Conservation (phyloP, 2,888 invertebrate genomes). For the Ligdia adustata region DNA sequence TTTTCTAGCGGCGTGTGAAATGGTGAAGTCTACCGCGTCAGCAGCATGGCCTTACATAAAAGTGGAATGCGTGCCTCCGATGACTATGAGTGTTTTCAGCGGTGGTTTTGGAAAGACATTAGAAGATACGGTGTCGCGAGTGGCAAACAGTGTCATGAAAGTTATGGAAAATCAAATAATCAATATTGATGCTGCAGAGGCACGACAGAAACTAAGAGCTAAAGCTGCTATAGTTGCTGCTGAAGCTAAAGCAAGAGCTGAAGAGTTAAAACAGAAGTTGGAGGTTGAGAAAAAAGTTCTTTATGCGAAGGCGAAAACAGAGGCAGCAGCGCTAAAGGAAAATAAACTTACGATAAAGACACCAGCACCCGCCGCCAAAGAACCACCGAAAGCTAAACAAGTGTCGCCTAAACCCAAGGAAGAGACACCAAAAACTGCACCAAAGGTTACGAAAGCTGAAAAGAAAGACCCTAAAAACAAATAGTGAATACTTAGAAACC, state of each 20-base stretch:
- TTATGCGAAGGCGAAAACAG: constrained; percentile 40
- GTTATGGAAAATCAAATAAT: constrained; percentile 45
- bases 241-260: constrained; percentile 50
- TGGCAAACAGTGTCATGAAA: constrained; percentile 45
- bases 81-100: constrained; percentile 51
- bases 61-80: constrained; percentile 69
- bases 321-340: constrained; percentile 24
- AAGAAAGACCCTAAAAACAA: constrained; percentile 30
- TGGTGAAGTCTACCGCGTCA: constrained; percentile 43
- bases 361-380: not conserved
- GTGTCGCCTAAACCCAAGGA: constrained; percentile 20
- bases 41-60: constrained; percentile 68
- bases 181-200: constrained; percentile 52
- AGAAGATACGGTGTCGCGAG: constrained; percentile 46
- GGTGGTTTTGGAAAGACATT: constrained; percentile 55
- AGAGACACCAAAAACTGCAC: constrained; percentile 20
- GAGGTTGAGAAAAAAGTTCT: constrained; percentile 38
- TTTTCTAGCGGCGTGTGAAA: constrained; percentile 56
- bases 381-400: constrained; percentile 28
- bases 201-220: constrained; percentile 42
- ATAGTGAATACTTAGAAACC: constrained; percentile 1
- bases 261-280: constrained; percentile 44
- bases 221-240: constrained; percentile 52
- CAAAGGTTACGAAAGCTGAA: constrained; percentile 29
- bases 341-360: not conserved